These are phyloP conservation scores for Drosophila burlai DNA, from an alignment of 1,140 invertebrate species.

Conservation along the genomic window DNA sequence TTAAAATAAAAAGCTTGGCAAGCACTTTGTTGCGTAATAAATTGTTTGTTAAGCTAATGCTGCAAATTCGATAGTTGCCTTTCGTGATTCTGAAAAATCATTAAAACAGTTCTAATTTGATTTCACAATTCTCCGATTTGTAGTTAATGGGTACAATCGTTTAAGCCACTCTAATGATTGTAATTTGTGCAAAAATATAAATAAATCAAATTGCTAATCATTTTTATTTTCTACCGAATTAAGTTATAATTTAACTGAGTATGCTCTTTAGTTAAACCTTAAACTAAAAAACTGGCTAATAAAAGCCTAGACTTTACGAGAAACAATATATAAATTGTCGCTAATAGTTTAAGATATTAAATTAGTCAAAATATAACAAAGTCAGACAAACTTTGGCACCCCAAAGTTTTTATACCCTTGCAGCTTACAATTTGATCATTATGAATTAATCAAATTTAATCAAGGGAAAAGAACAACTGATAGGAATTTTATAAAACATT, in stretches of 20 bases:
- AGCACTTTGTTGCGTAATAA: slow-evolving; percentile 12
- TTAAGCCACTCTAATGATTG: background rate
- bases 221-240: background rate
- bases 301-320: background rate
- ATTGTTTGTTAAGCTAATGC: slow-evolving; percentile 7
- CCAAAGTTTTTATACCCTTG: no score
- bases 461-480: no score
- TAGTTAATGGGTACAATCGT: slow-evolving; percentile 1
- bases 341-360: background rate
- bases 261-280: no score
- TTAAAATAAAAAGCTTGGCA: background rate
- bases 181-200: slow-evolving; percentile 4
- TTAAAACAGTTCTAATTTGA: slow-evolving; percentile 32
- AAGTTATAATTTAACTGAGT: background rate
- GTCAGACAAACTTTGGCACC: no score
- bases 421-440: no score
- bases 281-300: background rate
- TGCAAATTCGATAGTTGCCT: slow-evolving; percentile 5
- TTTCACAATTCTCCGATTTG: slow-evolving; percentile 3
- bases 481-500: no score
- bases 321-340: background rate
- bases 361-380: background rate
- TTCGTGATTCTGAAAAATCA: slow-evolving; percentile 13
- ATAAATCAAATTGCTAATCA: slow-evolving; percentile 1
- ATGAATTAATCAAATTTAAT: no score